Evolutionary conservation across 1,140 invertebrate species (phyloP).

Genomic region (Drosophila ficusphila): DNA sequence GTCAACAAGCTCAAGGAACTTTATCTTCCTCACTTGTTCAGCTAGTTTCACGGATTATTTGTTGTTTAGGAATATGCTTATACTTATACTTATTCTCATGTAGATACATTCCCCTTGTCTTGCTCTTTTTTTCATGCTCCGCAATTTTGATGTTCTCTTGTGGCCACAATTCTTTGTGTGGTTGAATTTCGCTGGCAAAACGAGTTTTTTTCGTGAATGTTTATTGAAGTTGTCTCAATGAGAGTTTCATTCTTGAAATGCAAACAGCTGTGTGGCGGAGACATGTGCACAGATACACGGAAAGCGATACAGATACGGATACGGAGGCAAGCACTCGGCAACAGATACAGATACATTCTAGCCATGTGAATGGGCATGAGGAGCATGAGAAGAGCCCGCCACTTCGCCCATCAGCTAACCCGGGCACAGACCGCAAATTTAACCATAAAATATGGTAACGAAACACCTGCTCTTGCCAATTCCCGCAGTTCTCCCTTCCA

Average conservation of each 20-base stretch:
- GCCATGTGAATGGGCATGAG: slow-evolving; percentile 66
- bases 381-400: slow-evolving; percentile 27
- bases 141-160: slow-evolving; percentile 51
- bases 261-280: slow-evolving; percentile 70
- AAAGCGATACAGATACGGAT: slow-evolving; percentile 7
- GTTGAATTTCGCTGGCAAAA: slow-evolving; percentile 65
- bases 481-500: neutral
- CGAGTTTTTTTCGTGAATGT: slow-evolving; percentile 50
- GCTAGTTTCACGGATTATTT: neutral
- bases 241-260: slow-evolving; percentile 79
- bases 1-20: too few relatives aligned
- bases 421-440: slow-evolving; percentile 52
- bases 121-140: slow-evolving; percentile 43
- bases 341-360: slow-evolving; percentile 24
- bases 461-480: slow-evolving; percentile 65
- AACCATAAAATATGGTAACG: slow-evolving; percentile 75
- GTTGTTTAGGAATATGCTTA: neutral
- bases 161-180: slow-evolving; percentile 46
- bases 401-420: slow-evolving; percentile 32
- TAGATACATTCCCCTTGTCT: slow-evolving; percentile 5
- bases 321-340: slow-evolving; percentile 4
- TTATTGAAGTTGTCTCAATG: slow-evolving; percentile 52
- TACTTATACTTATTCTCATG: neutral
- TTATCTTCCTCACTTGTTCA: neutral
- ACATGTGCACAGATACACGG: slow-evolving; percentile 32